Base-by-base conservation (phyloP, 1,140 invertebrate genomes). In the Calephelis nemesis region DNA sequence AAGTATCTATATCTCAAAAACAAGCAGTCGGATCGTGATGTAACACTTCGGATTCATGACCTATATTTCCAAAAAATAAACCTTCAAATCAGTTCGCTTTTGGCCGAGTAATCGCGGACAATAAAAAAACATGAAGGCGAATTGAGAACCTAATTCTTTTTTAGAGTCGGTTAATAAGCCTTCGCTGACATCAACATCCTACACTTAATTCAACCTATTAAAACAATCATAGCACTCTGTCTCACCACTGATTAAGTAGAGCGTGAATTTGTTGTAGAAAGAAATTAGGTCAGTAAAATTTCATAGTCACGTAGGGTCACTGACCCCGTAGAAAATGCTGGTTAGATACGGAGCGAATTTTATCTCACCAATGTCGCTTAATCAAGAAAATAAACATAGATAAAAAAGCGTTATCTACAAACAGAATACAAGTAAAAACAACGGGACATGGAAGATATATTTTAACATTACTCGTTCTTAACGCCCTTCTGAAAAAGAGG, bases 221-320 rank as follows among this genome's bases (percentile, higher is more conserved):
- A 58, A 40, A 40, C 39, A 58, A 62, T 73, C 40, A 68, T 49
- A 71, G 77, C 81, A 80, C 75, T 68, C 67, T 62, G 50, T 62
- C 68, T 74, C 73, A 60, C 40, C 67, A 68, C 30, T 10, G 39
- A 69, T 47, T 52, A 86, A 87, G 68, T 88, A 88, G 85, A 83
- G 50, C 82, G 78, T 86, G 71, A 86, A 83, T 83, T 81, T 75
- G 87, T 84, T 87, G 82, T 82, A 69, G 76, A 82, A 80, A 76
- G 79, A 88, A 89, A 89, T 87, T 87, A 70, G 85, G 84, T 87
- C 82, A 73, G 67, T 39, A 40, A 40, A 39, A 60, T 45, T 60
- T 66, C 40, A 47, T 58, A 58, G 50, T 58, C 54, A 58, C 54
- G 54, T 60, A n/a, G 65, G 50, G n/a, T 30, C 39, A 60, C 40